These are phyloP conservation scores for Aphidius gifuensis DNA, from an alignment of 1,140 invertebrate species.

Conservation along the genomic window DNA sequence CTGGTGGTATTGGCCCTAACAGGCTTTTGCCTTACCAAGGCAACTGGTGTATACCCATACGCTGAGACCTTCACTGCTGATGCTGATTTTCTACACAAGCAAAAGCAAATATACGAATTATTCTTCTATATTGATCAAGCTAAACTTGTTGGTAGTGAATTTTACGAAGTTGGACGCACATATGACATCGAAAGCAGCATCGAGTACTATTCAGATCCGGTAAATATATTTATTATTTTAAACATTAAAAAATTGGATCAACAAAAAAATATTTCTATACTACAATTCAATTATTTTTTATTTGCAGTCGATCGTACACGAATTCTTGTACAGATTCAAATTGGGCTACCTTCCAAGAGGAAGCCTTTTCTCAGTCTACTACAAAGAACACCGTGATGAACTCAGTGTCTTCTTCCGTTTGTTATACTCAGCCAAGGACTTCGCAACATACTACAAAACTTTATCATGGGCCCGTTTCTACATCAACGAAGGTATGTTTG, in stretches of 20 bases:
- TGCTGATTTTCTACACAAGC: conserved; percentile 56
- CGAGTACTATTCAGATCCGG: conserved; percentile 50
- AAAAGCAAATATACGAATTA: conserved; percentile 63
- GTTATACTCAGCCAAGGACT: conserved; percentile 63
- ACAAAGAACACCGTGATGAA: conserved; percentile 57
- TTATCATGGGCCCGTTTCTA: conserved; percentile 63
- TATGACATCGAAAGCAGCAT: conserved; percentile 58
- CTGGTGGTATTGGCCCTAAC: conserved; percentile 38
- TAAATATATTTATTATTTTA: conserved; percentile 20
- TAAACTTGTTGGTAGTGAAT: conserved; percentile 49
- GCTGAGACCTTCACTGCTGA: conserved; percentile 44
- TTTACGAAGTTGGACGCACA: conserved; percentile 55
- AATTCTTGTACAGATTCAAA: conserved; percentile 53
- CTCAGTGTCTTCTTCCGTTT: conserved; percentile 59
- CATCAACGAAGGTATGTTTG: conserved; percentile 64
- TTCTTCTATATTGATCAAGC: conserved; percentile 61
- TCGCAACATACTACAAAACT: conserved; percentile 63
- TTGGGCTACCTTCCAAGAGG: conserved; percentile 51
- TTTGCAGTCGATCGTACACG: conserved; percentile 59
- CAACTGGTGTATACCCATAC: conserved; percentile 8
- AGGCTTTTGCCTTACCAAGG: conserved; percentile 37
- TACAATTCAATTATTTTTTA: too few relatives aligned
- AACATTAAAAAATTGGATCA: background rate
- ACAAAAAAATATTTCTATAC: too few relatives aligned
- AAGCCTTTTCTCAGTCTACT: conserved; percentile 45